phyloP scores from a whole-genome alignment of 2,888 invertebrate genomes.

The Drosophila melanosoma region DNA sequence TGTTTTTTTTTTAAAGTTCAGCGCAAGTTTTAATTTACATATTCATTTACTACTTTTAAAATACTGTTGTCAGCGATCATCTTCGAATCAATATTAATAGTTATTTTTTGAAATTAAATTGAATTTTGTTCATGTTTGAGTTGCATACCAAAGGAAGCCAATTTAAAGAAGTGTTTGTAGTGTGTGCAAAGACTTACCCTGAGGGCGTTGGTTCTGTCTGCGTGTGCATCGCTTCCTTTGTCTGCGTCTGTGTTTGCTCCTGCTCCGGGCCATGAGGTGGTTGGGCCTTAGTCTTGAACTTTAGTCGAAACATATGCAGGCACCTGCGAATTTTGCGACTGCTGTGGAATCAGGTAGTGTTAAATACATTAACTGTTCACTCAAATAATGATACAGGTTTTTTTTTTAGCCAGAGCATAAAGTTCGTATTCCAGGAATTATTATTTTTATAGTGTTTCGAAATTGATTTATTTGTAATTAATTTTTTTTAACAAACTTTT shows the following conservation, averaged over 20 bases:
- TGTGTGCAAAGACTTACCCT: conserved; percentile 29
- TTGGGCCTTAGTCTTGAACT: conserved; percentile 1
- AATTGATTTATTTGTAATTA: neutral
- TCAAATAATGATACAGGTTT: too few relatives aligned
- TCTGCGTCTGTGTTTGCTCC: conserved; percentile 4
- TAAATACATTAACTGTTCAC: too few relatives aligned
- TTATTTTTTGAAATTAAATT: neutral
- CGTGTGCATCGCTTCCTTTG: conserved; percentile 2
- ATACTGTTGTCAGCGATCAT: neutral
- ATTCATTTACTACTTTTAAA: neutral
- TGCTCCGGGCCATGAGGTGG: neutral
- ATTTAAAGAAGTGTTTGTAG: neutral
- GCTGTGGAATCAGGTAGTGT: too few relatives aligned
- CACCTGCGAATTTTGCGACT: neutral
- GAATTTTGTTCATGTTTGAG: neutral
- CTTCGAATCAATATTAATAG: neutral
- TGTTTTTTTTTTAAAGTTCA: neutral
- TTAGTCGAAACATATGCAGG: neutral
- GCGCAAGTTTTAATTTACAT: neutral
- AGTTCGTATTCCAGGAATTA: too few relatives aligned
- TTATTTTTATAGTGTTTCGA: neutral
- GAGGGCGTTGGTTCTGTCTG: conserved; percentile 6
- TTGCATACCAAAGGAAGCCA: neutral
- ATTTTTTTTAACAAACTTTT: neutral
- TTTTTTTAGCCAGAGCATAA: too few relatives aligned